phyloP scores from a whole-genome alignment of 2,113 vertebrate species.

The Indicator maculatus region DNA sequence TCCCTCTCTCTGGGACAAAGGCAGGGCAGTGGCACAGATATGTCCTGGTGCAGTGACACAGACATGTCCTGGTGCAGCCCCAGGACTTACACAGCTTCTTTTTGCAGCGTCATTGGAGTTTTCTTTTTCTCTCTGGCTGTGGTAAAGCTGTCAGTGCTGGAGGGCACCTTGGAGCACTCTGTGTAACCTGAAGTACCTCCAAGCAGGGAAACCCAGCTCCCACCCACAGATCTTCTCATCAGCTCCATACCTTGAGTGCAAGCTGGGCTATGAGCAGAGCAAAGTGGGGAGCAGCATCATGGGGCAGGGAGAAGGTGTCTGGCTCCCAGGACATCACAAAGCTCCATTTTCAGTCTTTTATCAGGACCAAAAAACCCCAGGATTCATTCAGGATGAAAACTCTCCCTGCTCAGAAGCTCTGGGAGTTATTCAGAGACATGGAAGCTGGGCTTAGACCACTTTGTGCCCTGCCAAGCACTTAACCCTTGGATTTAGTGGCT shows the following conservation, averaged over 20 bases:
- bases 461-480: background rate
- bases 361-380: background rate
- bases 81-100: background rate
- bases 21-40: accelerated
- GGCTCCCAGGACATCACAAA: background rate
- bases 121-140: background rate
- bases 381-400: background rate
- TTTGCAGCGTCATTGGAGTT: background rate
- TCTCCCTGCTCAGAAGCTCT: background rate
- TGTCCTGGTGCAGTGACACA: background rate
- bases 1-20: background rate
- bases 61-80: background rate
- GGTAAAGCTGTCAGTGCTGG: background rate
- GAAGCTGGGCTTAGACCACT: background rate
- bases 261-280: background rate
- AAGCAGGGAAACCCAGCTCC: background rate
- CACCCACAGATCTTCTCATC: background rate
- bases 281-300: accelerated
- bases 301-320: accelerated
- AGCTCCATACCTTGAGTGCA: accelerated
- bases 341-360: background rate
- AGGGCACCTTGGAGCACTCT: background rate
- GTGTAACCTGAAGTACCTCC: background rate
- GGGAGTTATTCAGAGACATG: background rate
- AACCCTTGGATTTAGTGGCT: background rate